Conservation (phyloP, 2,113 vertebrate genomes). For the Tragelaphus buxtoni region DNA sequence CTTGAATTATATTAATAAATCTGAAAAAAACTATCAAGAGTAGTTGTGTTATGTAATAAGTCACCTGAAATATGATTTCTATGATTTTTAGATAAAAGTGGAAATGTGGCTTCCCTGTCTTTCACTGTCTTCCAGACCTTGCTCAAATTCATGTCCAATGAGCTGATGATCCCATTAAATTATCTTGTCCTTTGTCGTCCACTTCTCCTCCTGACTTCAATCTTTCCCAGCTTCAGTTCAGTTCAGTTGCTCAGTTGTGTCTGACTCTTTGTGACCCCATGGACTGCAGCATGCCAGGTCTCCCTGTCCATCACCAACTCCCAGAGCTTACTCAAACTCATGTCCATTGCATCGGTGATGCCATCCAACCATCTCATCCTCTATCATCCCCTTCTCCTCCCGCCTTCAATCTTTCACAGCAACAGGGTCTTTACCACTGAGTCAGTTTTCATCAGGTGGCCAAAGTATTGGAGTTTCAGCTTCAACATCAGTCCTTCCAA, state of each 20-base stretch:
- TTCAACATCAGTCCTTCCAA: neutral
- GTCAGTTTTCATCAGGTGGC: neutral
- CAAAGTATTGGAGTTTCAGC: neutral
- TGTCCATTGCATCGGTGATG: fast-evolving
- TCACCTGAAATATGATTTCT: neutral
- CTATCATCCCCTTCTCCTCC: neutral
- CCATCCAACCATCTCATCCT: neutral
- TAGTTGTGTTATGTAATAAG: neutral
- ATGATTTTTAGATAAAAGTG: neutral
- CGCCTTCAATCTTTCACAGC: neutral
- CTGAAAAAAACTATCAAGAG: neutral
- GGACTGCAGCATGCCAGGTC: neutral
- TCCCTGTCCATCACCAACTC: neutral
- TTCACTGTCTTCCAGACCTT: neutral
- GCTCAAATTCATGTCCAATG: neutral
- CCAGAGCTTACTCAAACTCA: fast-evolving
- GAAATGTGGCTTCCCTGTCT: neutral
- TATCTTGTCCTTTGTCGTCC: fast-evolving
- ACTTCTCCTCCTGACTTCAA: neutral
- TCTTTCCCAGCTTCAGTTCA: neutral
- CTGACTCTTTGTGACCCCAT: neutral
- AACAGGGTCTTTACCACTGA: neutral
- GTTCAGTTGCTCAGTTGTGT: neutral
- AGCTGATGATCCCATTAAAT: neutral
- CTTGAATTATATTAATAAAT: neutral